Evolutionary conservation across 2,888 invertebrate species (phyloP).

Genomic region (Hydrotaea diabolus): DNA sequence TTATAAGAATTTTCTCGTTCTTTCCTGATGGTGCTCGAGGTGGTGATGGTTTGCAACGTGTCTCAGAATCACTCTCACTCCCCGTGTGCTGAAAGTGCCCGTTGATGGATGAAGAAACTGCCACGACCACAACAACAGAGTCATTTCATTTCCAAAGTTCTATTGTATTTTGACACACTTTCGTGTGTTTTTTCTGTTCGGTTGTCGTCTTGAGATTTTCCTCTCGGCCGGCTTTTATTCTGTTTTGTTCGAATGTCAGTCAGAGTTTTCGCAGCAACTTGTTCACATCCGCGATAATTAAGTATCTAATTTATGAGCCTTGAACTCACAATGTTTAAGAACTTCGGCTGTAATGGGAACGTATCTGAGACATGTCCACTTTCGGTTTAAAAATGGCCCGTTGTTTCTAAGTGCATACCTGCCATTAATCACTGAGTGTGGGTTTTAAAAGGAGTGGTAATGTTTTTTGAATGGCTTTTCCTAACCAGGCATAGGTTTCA

Average conservation of each 20-base stretch:
- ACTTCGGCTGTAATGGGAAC: background rate
- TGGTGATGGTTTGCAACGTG: background rate
- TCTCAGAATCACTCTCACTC: slow-evolving; percentile 28
- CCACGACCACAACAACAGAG: background rate
- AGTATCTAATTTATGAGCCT: slow-evolving; percentile 62
- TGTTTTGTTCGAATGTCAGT: slow-evolving; percentile 39
- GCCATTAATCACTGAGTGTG: slow-evolving; percentile 62
- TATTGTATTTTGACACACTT: slow-evolving; percentile 64
- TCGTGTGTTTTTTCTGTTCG: slow-evolving; percentile 50
- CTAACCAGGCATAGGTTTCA: slow-evolving; percentile 38
- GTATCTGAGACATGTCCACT: slow-evolving; percentile 53
- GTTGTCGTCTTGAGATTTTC: slow-evolving; percentile 29
- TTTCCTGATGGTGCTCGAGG: background rate
- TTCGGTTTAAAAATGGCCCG: slow-evolving; percentile 57
- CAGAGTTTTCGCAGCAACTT: slow-evolving; percentile 40
- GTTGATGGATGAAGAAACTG: background rate
- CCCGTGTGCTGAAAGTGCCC: background rate
- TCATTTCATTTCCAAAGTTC: slow-evolving; percentile 37
- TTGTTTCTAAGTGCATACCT: slow-evolving; percentile 59
- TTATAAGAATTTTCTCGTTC: slow-evolving; percentile 19
- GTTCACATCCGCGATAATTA: slow-evolving; percentile 65
- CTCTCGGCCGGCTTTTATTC: background rate
- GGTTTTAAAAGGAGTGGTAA: slow-evolving; percentile 27
- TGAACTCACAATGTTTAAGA: slow-evolving; percentile 51
- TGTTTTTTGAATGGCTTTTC: slow-evolving; percentile 25